These are phyloP conservation scores for Callosobruchus maculatus DNA, from an alignment of 2,888 invertebrate genomes.

Conservation along the genomic window DNA sequence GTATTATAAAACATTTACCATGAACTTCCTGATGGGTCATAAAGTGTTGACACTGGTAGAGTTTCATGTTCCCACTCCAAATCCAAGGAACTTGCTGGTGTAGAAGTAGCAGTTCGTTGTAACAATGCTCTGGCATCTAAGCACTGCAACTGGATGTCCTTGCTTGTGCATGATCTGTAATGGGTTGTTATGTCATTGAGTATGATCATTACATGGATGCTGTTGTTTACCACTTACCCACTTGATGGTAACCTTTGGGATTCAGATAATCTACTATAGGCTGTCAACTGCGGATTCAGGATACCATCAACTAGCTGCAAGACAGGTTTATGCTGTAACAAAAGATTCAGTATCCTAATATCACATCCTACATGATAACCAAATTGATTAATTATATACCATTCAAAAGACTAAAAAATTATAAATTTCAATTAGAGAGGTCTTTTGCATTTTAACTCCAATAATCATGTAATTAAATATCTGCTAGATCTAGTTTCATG, in stretches of 20 bases:
- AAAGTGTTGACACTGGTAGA: slow-evolving; percentile 41
- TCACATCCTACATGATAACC: no score
- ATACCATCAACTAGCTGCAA: slow-evolving; percentile 46
- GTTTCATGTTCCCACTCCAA: slow-evolving; percentile 70
- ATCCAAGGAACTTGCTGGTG: slow-evolving; percentile 65
- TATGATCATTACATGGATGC: not conserved
- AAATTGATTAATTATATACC: no score
- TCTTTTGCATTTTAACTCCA: no score
- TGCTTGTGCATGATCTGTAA: slow-evolving; percentile 39
- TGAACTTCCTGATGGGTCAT: slow-evolving; percentile 45
- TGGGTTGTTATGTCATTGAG: not conserved
- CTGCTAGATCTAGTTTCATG: no score
- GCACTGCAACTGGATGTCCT: slow-evolving; percentile 59
- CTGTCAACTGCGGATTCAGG: slow-evolving; percentile 40
- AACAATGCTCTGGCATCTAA: slow-evolving; percentile 56
- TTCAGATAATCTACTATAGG: slow-evolving; percentile 46
- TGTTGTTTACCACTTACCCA: slow-evolving; percentile 30
- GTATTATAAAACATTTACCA: slow-evolving; percentile 33
- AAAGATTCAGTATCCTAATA: not conserved
- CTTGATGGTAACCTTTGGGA: slow-evolving; percentile 43
- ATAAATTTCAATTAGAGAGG: no score
- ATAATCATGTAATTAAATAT: no score
- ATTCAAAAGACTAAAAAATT: no score
- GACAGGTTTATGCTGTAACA: slow-evolving; percentile 41
- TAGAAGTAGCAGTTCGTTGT: slow-evolving; percentile 49